Conservation (phyloP, 2,113 vertebrate species). For the Triplophysa rosa region DNA sequence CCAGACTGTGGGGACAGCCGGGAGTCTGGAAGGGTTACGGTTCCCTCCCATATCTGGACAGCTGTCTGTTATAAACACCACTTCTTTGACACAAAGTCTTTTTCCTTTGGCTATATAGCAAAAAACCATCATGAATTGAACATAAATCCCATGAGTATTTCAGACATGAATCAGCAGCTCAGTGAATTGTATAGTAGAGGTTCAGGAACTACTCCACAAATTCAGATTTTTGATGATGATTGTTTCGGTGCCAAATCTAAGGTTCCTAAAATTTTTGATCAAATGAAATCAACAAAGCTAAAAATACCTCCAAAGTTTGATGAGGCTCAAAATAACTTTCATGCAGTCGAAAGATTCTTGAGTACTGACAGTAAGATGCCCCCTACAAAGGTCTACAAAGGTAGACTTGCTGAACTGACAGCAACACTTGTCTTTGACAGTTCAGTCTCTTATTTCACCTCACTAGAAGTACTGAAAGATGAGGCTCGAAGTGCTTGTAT, state of each 20-base stretch:
- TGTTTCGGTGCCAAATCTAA: background rate
- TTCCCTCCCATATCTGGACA: conserved; percentile 52
- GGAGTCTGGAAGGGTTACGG: background rate
- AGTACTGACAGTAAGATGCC: background rate
- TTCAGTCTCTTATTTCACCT: background rate
- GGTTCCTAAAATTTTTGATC: background rate
- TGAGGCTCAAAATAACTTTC: background rate
- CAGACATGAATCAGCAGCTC: background rate
- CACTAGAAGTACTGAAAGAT: background rate
- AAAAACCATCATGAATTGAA: background rate
- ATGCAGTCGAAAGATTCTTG: background rate
- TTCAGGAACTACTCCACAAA: no score
- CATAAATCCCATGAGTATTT: background rate
- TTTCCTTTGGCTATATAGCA: conserved; percentile 49
- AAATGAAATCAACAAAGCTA: background rate
- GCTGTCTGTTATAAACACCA: conserved; percentile 49
- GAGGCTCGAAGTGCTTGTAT: background rate
- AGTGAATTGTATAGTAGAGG: accelerated
- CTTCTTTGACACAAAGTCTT: background rate
- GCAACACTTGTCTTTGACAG: background rate
- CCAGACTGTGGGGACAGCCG: background rate
- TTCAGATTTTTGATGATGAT: background rate
- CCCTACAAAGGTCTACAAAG: background rate
- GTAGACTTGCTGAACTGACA: background rate
- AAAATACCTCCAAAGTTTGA: background rate